phyloP scores from a whole-genome alignment of 35 echinoderm and acorn worm species.

The Stichopus chloronotus region DNA sequence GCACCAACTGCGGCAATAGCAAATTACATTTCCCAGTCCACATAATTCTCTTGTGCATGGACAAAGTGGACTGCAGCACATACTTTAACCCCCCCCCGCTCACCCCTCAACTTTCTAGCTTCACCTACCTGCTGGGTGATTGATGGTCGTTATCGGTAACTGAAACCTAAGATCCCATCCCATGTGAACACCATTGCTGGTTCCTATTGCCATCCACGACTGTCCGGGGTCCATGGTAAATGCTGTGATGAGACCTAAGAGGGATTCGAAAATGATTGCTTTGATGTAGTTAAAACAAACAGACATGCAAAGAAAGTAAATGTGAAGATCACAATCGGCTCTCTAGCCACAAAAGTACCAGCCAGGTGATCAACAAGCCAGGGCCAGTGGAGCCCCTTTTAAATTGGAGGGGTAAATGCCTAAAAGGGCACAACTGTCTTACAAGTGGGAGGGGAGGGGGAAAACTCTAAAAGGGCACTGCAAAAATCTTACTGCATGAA shows the following conservation, averaged over 20 bases:
- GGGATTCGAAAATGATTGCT: neutral
- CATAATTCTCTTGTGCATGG: too few relatives aligned
- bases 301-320: neutral
- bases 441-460: too few relatives aligned
- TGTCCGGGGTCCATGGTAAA: constrained; percentile 94
- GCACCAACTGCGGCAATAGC: too few relatives aligned
- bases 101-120: neutral
- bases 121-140: constrained; percentile 79
- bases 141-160: constrained; percentile 87
- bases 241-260: constrained; percentile 89
- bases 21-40: too few relatives aligned
- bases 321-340: neutral
- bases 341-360: neutral
- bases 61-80: too few relatives aligned
- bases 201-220: constrained; percentile 94
- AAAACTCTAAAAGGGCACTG: too few relatives aligned
- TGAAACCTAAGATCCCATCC: constrained; percentile 98
- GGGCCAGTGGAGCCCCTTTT: too few relatives aligned
- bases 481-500: too few relatives aligned
- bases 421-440: too few relatives aligned
- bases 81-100: too few relatives aligned
- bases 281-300: neutral
- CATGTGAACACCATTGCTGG: constrained; percentile 88
- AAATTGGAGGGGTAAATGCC: too few relatives aligned
- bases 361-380: too few relatives aligned